Evolutionary conservation across 35 echinoderm and acorn worm species (phyloP).

Genomic region (Ophiothrix spiculata): DNA sequence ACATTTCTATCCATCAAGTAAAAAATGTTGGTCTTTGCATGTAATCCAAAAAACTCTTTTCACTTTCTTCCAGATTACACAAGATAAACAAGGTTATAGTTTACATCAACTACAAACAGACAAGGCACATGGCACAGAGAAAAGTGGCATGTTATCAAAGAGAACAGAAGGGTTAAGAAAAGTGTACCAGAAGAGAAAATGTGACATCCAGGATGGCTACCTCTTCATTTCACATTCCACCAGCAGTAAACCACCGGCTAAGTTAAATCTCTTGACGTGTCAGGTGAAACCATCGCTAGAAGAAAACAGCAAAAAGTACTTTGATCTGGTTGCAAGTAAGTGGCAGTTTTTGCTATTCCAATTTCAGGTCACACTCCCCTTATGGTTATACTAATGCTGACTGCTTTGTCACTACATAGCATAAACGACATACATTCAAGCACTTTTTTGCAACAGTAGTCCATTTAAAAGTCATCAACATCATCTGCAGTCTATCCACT

Average conservation of each 20-base stretch:
- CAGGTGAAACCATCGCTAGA: constrained; percentile 93
- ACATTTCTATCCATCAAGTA: no score
- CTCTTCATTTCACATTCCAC: constrained; percentile 95
- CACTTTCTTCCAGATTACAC: constrained; percentile 58
- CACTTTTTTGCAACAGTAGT: no score
- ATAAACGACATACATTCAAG: no score
- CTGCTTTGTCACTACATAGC: no score
- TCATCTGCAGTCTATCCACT: no score
- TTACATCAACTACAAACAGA: constrained; percentile 90
- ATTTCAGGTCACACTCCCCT: no score
- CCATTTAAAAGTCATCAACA: no score
- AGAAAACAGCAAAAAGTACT: constrained; percentile 87
- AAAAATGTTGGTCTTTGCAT: no score
- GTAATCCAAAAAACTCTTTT: no score
- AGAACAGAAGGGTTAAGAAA: constrained; percentile 79
- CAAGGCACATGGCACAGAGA: constrained; percentile 72
- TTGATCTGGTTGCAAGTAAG: constrained; percentile 96
- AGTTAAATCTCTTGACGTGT: constrained; percentile 89
- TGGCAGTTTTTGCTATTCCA: background rate
- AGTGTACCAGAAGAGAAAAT: constrained; percentile 94
- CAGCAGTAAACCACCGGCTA: constrained; percentile 72
- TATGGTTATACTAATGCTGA: no score
- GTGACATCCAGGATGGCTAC: constrained; percentile 75
- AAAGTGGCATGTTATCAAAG: constrained; percentile 77
- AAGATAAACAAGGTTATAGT: constrained; percentile 88